Conservation (phyloP, 2,888 invertebrate genomes). For the Malacosoma neustria region DNA sequence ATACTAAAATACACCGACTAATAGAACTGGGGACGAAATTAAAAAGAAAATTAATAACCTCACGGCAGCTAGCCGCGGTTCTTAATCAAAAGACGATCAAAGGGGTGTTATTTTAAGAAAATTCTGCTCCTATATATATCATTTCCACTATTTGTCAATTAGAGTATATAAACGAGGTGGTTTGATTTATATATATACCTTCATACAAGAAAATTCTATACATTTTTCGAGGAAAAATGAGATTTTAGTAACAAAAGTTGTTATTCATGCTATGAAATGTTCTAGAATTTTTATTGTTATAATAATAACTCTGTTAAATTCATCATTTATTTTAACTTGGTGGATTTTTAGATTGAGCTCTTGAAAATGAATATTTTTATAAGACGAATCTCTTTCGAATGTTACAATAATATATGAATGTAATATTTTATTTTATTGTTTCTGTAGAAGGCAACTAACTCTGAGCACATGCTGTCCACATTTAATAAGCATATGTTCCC, state of each 20-base stretch:
- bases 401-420: no score
- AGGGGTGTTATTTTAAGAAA: slow-evolving; percentile 61
- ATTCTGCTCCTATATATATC: slow-evolving; percentile 64
- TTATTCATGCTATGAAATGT: neutral
- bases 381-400: no score
- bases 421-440: no score
- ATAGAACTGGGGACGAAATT: slow-evolving; percentile 48
- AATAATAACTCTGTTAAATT: no score
- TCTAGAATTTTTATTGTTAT: slow-evolving; percentile 1
- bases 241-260: neutral
- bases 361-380: no score
- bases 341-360: no score
- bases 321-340: no score
- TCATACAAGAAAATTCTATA: slow-evolving; percentile 10
- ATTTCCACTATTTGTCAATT: slow-evolving; percentile 74
- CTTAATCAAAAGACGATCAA: slow-evolving; percentile 70
- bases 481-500: no score
- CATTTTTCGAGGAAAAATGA: neutral
- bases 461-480: no score
- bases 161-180: slow-evolving; percentile 62
- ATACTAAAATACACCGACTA: slow-evolving; percentile 40
- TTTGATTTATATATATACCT: slow-evolving; percentile 58
- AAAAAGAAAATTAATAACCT: slow-evolving; percentile 70
- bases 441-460: no score
- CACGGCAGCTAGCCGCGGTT: slow-evolving; percentile 51